Evolutionary conservation across 2,888 invertebrate genomes (phyloP).

Genomic region (Lycophotia porphyrea): DNA sequence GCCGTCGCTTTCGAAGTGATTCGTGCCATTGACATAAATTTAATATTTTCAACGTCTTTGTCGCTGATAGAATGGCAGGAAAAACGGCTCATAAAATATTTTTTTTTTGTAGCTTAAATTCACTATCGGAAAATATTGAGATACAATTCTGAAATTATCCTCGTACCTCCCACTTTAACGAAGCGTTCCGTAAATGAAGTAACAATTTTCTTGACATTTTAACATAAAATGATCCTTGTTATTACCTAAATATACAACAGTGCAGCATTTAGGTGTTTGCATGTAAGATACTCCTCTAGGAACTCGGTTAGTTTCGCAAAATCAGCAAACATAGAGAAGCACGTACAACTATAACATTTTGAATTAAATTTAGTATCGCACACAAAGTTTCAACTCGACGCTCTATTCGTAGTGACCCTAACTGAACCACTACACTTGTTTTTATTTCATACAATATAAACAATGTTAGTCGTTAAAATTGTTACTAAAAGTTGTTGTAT

Average conservation of each 20-base stretch:
- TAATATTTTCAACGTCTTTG: background rate
- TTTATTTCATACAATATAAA: constrained; percentile 33
- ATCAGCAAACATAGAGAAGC: constrained; percentile 22
- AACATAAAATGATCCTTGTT: background rate
- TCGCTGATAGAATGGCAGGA: background rate
- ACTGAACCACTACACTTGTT: constrained; percentile 38
- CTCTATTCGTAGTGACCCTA: constrained; percentile 28
- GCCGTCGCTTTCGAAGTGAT: background rate
- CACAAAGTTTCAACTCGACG: constrained; percentile 28
- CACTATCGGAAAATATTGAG: background rate
- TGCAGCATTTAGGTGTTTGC: constrained; percentile 1
- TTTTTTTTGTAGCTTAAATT: background rate
- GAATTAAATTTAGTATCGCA: constrained; percentile 36
- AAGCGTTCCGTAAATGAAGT: background rate
- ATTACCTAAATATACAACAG: background rate
- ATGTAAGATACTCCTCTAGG: background rate
- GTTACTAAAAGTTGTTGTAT: constrained; percentile 2
- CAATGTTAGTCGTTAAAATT: constrained; percentile 30
- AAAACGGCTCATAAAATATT: too few species aligned
- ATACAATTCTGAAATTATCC: background rate
- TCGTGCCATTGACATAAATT: background rate
- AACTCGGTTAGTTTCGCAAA: constrained; percentile 9
- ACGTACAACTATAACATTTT: constrained; percentile 34
- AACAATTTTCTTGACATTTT: background rate
- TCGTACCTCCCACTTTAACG: background rate